Evolutionary conservation across 2,888 invertebrate genomes (phyloP).

Genomic region (Tetranychus piercei): DNA sequence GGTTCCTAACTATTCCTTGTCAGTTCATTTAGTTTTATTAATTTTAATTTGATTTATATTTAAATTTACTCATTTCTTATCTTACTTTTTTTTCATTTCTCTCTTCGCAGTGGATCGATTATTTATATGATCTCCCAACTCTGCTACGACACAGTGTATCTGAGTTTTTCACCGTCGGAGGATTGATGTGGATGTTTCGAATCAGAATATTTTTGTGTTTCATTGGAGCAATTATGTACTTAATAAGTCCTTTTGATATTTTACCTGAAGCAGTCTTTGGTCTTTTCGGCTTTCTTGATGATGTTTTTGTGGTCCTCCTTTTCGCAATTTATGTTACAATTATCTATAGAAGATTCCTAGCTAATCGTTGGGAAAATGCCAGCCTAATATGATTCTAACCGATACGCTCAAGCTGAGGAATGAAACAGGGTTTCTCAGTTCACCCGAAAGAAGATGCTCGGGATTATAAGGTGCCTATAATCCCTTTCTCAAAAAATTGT

Average conservation of each 20-base stretch:
- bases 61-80: constrained; percentile 5
- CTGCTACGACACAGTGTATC: constrained; percentile 37
- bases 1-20: not conserved
- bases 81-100: constrained; percentile 17
- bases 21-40: too few species aligned
- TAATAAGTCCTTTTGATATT: constrained; percentile 39
- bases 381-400: not conserved
- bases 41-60: too few species aligned
- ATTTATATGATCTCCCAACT: constrained; percentile 38
- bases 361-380: constrained; percentile 27
- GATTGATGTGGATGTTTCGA: constrained; percentile 37
- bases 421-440: too few species aligned
- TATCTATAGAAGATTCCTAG: constrained; percentile 33
- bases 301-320: constrained; percentile 38
- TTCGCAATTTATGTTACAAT: constrained; percentile 35
- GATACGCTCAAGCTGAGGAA: too few species aligned
- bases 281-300: constrained; percentile 41
- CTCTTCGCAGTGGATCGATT: constrained; percentile 35
- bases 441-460: too few species aligned
- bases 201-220: constrained; percentile 36
- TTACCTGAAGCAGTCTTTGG: constrained; percentile 40
- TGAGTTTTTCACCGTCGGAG: constrained; percentile 37
- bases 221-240: constrained; percentile 35
- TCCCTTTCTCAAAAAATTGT: too few species aligned
- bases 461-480: too few species aligned